phyloP scores from a whole-genome alignment of 2,113 vertebrate species.

The Dromiciops gliroides region DNA sequence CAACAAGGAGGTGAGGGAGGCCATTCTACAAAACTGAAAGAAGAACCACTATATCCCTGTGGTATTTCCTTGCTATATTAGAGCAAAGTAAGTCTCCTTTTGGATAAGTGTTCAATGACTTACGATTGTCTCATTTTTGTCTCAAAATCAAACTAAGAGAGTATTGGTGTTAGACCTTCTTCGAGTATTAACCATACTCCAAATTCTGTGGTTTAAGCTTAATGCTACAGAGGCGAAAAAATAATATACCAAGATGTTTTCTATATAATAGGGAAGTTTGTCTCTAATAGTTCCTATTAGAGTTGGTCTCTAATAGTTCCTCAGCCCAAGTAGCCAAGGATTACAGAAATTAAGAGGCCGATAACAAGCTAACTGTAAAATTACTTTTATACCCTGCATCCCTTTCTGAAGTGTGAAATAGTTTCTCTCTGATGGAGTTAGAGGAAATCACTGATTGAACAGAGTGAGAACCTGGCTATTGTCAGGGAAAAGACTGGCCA shows the following conservation, averaged over 20 bases:
- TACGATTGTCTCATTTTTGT: background rate
- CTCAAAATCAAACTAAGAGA: background rate
- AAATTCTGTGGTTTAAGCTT: constrained; percentile 33
- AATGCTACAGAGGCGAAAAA: constrained; percentile 30
- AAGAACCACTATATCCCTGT: background rate
- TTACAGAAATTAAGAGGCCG: background rate
- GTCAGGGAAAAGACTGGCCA: background rate
- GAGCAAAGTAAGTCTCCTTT: background rate
- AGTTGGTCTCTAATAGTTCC: background rate
- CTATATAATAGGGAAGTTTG: background rate
- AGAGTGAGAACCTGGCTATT: background rate
- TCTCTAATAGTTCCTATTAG: background rate
- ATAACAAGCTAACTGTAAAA: background rate
- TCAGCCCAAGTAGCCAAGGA: background rate
- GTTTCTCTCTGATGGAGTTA: background rate
- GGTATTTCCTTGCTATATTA: background rate
- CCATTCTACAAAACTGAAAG: background rate
- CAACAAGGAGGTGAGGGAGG: background rate
- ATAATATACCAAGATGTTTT: background rate
- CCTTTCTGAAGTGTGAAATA: background rate
- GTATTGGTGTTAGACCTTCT: background rate
- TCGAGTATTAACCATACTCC: background rate
- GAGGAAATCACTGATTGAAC: background rate
- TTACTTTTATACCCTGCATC: background rate
- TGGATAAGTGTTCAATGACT: background rate